Percentiles rank a stretch among this genome's conserved stretches.
Evolutionary conservation across 2,797 vertebrate species (phyloP).

Genomic region (Cottoperca gobio): DNA sequence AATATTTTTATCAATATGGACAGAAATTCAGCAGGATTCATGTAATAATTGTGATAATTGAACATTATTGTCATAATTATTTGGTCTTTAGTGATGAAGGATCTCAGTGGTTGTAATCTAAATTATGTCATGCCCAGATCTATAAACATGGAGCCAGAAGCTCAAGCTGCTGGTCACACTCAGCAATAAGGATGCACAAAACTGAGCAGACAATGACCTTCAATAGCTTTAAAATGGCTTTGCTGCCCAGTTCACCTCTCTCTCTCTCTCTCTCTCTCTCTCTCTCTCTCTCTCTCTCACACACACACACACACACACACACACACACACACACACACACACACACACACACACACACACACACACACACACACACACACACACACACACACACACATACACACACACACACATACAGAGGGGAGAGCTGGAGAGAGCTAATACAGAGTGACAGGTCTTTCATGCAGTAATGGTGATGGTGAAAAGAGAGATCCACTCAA

Average conservation of each 20-base stretch:
- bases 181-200: conserved; percentile 57
- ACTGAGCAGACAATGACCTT: conserved; percentile 80
- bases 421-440: conserved; percentile 76
- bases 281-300: conserved; percentile 30
- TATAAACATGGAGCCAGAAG: conserved; percentile 34
- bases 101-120: conserved; percentile 26
- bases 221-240: conserved; percentile 79
- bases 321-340: conserved; percentile 30
- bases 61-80: conserved; percentile 26
- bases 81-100: conserved; percentile 18
- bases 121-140: conserved; percentile 57
- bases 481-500: conserved; percentile 85
- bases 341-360: conserved; percentile 22
- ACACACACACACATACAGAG: conserved; percentile 29
- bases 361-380: conserved; percentile 36
- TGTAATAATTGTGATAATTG: conserved; percentile 26
- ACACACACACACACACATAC: conserved; percentile 26
- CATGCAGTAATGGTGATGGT: conserved; percentile 87
- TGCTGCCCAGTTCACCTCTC: conserved; percentile 61
- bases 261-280: conserved; percentile 34
- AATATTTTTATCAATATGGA: conserved; percentile 38
- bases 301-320: conserved; percentile 29
- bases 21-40: conserved; percentile 3
- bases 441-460: conserved; percentile 87
- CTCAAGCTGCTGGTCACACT: conserved; percentile 33